Evolutionary conservation across 2,888 invertebrate species (phyloP), one percentile per base, ranked within the genome.

Genomic region (Euspilapteryx auroguttella): DNA sequence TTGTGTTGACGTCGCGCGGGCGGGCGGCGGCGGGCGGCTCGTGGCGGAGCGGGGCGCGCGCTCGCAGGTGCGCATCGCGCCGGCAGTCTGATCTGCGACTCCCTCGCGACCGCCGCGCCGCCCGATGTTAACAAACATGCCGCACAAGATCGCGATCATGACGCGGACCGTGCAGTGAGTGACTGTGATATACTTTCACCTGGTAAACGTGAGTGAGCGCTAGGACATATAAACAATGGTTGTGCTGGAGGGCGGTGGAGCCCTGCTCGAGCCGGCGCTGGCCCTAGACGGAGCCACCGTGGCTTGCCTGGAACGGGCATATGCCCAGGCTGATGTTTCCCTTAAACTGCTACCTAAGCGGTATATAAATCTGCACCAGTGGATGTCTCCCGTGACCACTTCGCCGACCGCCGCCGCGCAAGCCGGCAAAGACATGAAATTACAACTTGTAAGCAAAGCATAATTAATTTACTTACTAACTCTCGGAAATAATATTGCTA

Each of bases 281-380:
- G 87, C 87, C 59, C 82, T 85, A 49, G 81, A 84, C 57, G 84
- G 84, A 44, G 79, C 82, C 35, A 71, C 83, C 41, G 81, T 81
- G 40, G 81, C 84, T 40, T 81, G 84, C 43, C 73, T 90, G 57
- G 89, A 90, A 63, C 81, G 85, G 37, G 82, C 85, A 36, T 89
- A 89, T 68, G 85, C 88, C 50, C 89, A 89, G 64, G 83, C 87
- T 44, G 85, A 87, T 47, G 85, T 88, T 50, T 88, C 89, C 45
- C 80, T 91, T 63, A 93, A 93, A 83, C 86, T 92, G 80, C 81
- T 92, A 71, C 89, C 90, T 53, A 92, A 92, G 79, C 81, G 92
- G 53, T 92, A 88, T 71, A 89, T 92, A 63, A 90, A 89, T 78
- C 81, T 92, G 59, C 93, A 93, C 68, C 89, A 90, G 69, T 91